phyloP scores from a whole-genome alignment of 1,140 invertebrate species.

The Drosophila chauvacae region DNA sequence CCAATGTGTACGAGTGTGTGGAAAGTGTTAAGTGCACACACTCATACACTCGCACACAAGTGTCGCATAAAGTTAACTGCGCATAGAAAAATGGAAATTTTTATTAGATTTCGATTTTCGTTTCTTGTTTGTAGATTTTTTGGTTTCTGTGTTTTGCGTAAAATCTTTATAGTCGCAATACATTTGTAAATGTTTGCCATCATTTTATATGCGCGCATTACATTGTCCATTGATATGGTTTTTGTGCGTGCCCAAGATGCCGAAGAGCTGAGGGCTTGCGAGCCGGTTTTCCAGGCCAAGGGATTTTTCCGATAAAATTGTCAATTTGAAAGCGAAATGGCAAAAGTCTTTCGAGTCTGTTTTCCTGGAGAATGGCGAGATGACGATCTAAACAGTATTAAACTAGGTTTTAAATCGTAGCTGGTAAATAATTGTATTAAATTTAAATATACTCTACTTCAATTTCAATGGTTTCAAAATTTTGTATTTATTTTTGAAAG shows the following conservation, averaged over 20 bases:
- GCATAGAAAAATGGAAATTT: conserved; percentile 80
- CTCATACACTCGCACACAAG: conserved; percentile 59
- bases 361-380: neutral
- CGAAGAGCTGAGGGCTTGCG: neutral
- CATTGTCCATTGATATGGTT: conserved; percentile 42
- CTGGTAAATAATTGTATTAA: too few species aligned
- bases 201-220: conserved; percentile 54
- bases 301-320: conserved; percentile 27
- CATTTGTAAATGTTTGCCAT: conserved; percentile 76
- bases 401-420: neutral
- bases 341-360: neutral
- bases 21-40: conserved; percentile 45
- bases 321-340: conserved; percentile 28
- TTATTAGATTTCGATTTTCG: conserved; percentile 77
- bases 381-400: neutral
- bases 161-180: conserved; percentile 77
- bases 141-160: conserved; percentile 28
- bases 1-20: conserved; percentile 25
- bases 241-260: conserved; percentile 35
- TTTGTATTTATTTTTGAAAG: too few species aligned
- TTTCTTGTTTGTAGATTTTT: conserved; percentile 25
- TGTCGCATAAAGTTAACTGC: conserved; percentile 81
- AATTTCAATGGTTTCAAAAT: too few species aligned
- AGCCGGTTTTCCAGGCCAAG: neutral
- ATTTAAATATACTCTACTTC: too few species aligned